Base-by-base conservation (phyloP, 2,113 vertebrate genomes). In the Elgaria multicarinata region DNA sequence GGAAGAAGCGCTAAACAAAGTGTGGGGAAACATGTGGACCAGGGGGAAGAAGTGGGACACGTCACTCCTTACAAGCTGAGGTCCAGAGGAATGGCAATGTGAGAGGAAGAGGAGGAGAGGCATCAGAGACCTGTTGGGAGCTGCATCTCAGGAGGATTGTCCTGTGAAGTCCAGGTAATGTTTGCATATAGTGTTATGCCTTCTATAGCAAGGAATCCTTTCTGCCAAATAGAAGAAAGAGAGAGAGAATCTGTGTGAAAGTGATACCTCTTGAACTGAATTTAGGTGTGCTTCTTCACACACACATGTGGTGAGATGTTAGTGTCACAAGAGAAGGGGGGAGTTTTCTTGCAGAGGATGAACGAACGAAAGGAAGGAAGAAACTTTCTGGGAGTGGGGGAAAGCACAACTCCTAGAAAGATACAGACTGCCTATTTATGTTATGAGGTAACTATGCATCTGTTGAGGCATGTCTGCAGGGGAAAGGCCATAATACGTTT, bases 151-250 rank as follows among this genome's bases (percentile, higher is more conserved):
- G 91, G 85, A 94, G 92, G 71, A 93, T 90, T 92, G 84, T 33
- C 88, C 85, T 93, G 91, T 91, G 93, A 80, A 96, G n/a, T 87
- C 89, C 94, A 96, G 96, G 96, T 96, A 96, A 96, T 1, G 1
- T 84, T 93, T 91, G 33, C 87, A 84, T 89, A 80, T 53, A 83
- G 58, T 94, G 92, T 82, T 91, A 74, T 94, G 89, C 64, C 84
- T 93, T 93, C 87, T 93, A 93, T 93, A 36, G 18, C 66, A 76
- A 77, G 55, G 7, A 89, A 83, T 87, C 20, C 58, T 92, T 90
- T 91, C 46, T 85, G 92, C 1, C 28, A 80, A 90, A 85, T 83
- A 85, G 44, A 79, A 92, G 28, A 42, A 20, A 20, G 44, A 85
- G 46, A 85, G 46, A 53, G 3, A 85, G 44, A 36, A 26, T 50